Base-by-base conservation (phyloP, 2,113 vertebrate genomes). In the Sclerurus mexicanus region DNA sequence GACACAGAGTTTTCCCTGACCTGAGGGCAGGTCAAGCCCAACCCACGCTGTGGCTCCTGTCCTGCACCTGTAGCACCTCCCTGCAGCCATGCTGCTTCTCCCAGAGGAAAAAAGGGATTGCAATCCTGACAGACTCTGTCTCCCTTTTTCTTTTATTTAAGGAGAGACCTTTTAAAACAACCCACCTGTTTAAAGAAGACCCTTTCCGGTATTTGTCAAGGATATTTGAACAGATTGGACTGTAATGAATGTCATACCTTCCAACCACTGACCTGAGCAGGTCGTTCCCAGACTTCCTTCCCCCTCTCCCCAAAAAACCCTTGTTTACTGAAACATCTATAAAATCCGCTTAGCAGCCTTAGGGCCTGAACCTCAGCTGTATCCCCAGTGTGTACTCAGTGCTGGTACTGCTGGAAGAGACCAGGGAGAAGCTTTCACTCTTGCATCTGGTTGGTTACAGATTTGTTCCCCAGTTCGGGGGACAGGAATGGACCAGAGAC, bases 171-270 rank as follows among this genome's bases (percentile, higher is more conserved):
- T 79, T 75, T 42, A 59, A 59, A 90, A 50, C 25, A 76, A 79
- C 9, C 30, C 58, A 77, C 72, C 67, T 80, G 47, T 68, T 49
- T 69, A 69, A 78, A 60, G 80, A 80, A 31, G 35, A 55, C 28
- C n/a, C 14, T 52, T 82, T 79, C 53, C 39, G 15, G 35, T 72
- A 53, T 64, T 88, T 86, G 55, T 52, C 50, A 73, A 89, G 64
- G 55, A 58, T 69, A 89, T 94, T 80, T 96, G 55, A 89, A 83
- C 59, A 92, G 49, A 69, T 69, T 44, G 52, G n/a, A 62, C 95
- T 40, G 72, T 19, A 80, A 56, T 5, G 24, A 72, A 85, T 42
- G 75, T 47, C 91, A 86, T 13, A 49, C 28, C 46, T 52, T 83
- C 86, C 55, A 60, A 80, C 59, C 0, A 0, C 31, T 66, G 50